Evolutionary conservation across 2,113 vertebrate genomes (phyloP).

Genomic region (Danio rerio): DNA sequence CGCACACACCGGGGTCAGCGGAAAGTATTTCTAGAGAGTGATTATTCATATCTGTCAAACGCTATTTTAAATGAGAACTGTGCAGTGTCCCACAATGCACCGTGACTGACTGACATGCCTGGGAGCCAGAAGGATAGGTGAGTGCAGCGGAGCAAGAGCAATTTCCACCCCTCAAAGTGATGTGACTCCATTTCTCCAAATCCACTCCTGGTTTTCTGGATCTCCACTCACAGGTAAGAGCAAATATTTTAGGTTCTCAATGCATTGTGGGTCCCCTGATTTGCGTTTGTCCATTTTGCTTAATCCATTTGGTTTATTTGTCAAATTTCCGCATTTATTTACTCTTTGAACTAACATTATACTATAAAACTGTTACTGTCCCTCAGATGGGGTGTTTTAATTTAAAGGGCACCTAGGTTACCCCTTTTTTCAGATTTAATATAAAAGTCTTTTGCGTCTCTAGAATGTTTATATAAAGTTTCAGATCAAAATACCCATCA

Average conservation of each 20-base stretch:
- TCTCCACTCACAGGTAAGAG: neutral
- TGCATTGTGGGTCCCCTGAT: no score
- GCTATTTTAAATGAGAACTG: constrained; percentile 33
- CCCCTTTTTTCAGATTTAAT: no score
- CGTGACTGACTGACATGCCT: constrained; percentile 32
- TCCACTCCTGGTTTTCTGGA: neutral
- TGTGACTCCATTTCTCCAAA: neutral
- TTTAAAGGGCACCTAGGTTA: no score
- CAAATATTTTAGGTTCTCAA: neutral
- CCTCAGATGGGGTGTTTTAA: no score
- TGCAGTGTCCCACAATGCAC: constrained; percentile 1
- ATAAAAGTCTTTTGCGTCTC: no score
- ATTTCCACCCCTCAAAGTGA: neutral
- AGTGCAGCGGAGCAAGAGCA: constrained; percentile 13
- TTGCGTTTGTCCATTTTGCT: no score
- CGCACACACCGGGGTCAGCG: constrained; percentile 16
- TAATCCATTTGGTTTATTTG: no score
- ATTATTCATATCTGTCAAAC: constrained; percentile 39
- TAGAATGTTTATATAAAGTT: no score
- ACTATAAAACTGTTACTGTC: no score
- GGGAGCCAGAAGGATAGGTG: neutral
- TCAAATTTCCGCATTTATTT: no score
- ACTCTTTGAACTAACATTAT: no score
- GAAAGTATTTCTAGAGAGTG: constrained; percentile 38
- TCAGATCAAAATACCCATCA: no score